Evolutionary conservation across 2,113 vertebrate genomes (phyloP), one percentile per base, ranked within the genome.

Genomic region (Columba livia): DNA sequence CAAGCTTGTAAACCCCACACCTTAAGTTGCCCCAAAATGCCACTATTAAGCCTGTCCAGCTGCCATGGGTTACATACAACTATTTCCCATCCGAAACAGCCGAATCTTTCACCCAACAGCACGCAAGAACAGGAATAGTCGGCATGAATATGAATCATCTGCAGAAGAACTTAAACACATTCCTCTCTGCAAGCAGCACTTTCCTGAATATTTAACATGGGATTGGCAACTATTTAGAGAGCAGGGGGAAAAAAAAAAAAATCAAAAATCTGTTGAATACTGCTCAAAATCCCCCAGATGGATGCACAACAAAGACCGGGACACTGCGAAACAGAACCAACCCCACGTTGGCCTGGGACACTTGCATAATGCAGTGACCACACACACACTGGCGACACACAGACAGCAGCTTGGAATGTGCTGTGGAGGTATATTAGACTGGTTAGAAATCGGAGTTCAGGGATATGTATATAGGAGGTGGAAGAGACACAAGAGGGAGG

Each of bases 71-170:
- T 82, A 54, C 15, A 50, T 34, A 62, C 79, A 91, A 58, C 14
- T 14, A 47, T 19, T 62, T 48, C 54, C 44, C 31, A 85, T 26
- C 34, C 40, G 38, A 92, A 90, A 51, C 11, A 61, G 32, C 13
- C 2, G 0, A 83, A 89, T 23, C 36, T 53, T 82, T 57, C 7
- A 3, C 0, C 0, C 70, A 62, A 65, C 50, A 90, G 62, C 2
- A 15, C 26, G 72, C 53, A 93, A 66, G 29, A 83, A 64, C 44
- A 90, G 42, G 60, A 91, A 88, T 36, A 93, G 51, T 0, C 88
- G 72, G 60, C 72, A 93, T 25, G 26, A 93, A 48, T 18, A 93
- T 62, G 48, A 61, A 69, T 83, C 32, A 88, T 67, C 72, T 64
- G 34, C 51, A 85, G 71, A 64, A 0, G 1, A 86, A 88, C 48